phyloP scores from a whole-genome alignment of 2,113 vertebrate species.

The Amblyopsis rosae region DNA sequence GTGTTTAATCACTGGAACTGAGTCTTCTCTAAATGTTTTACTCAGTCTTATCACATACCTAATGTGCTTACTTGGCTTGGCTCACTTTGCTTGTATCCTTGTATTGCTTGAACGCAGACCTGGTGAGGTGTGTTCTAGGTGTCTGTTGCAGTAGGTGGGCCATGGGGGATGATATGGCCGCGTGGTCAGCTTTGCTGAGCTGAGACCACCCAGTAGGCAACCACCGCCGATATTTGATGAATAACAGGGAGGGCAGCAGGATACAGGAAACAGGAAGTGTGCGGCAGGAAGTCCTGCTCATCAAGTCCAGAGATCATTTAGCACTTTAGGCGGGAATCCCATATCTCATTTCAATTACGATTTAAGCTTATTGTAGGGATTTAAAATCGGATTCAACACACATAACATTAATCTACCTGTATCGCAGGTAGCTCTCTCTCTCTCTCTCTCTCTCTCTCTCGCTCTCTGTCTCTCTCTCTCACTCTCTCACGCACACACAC shows the following conservation, averaged over 20 bases:
- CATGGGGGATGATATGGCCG: conserved; percentile 65
- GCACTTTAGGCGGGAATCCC: conserved; percentile 33
- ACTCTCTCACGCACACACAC: background rate
- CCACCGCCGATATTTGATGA: conserved; percentile 52
- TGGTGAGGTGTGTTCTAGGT: conserved; percentile 62
- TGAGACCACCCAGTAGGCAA: conserved; percentile 73
- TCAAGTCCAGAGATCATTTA: conserved; percentile 60
- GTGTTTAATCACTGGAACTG: conserved; percentile 62
- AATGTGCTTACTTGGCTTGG: conserved; percentile 32
- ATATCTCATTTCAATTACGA: too few species aligned
- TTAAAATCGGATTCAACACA: conserved; percentile 9
- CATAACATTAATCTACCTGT: conserved; percentile 21
- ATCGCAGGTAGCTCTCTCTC: conserved; percentile 23
- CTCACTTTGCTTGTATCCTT: conserved; percentile 42
- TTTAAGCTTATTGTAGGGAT: too few species aligned
- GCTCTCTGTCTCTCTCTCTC: too few species aligned
- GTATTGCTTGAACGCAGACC: conserved; percentile 59
- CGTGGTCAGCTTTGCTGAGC: conserved; percentile 62
- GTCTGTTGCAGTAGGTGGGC: conserved; percentile 69
- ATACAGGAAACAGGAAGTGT: conserved; percentile 75
- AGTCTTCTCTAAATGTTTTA: conserved; percentile 63
- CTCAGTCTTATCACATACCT: conserved; percentile 65
- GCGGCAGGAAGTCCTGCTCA: conserved; percentile 74
- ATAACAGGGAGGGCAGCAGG: conserved; percentile 43
- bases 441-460: conserved; percentile 49